A percentile compares a stretch with the other conserved stretches of the same genome.
phyloP scores from a whole-genome alignment of 2,888 invertebrate genomes.

The Cryptus viduatorius region DNA sequence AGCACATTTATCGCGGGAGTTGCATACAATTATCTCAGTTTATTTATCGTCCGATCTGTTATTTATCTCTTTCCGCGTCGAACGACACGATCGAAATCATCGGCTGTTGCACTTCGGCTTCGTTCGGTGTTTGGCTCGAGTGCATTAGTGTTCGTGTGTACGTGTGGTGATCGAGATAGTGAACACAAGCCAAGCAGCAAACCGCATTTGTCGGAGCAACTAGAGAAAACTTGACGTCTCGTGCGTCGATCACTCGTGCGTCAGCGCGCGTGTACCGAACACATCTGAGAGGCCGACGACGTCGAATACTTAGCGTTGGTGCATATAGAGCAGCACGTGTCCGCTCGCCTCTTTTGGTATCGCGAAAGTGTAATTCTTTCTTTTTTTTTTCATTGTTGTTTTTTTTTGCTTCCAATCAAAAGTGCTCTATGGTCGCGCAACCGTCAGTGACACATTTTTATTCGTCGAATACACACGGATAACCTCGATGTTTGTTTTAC shows the following conservation, averaged over 20 bases:
- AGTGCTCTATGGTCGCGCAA: background rate
- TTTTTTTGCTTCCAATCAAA: background rate
- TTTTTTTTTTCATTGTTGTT: background rate
- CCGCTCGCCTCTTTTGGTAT: background rate
- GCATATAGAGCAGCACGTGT: constrained; percentile 50
- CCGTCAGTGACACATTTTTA: constrained; percentile 18
- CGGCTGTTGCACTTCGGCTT: constrained; percentile 44
- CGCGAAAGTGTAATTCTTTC: background rate
- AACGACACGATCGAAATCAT: constrained; percentile 34
- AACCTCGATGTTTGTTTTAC: background rate
- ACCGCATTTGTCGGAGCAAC: constrained; percentile 5
- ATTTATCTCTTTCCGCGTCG: constrained; percentile 22
- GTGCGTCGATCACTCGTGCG: constrained; percentile 39
- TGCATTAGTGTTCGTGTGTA: constrained; percentile 27
- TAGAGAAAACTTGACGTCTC: constrained; percentile 29
- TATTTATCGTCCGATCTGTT: background rate
- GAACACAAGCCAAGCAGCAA: constrained; percentile 5
- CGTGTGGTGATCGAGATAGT: constrained; percentile 4
- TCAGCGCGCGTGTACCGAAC: constrained; percentile 38
- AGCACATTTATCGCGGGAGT: background rate
- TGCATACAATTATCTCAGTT: constrained; percentile 1
- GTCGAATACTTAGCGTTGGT: constrained; percentile 42
- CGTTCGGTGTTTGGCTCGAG: constrained; percentile 13
- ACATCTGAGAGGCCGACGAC: constrained; percentile 35
- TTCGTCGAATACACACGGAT: background rate